Evolutionary conservation across 2,888 invertebrate genomes (phyloP).

Genomic region (Caenorhabditis imperialis): DNA sequence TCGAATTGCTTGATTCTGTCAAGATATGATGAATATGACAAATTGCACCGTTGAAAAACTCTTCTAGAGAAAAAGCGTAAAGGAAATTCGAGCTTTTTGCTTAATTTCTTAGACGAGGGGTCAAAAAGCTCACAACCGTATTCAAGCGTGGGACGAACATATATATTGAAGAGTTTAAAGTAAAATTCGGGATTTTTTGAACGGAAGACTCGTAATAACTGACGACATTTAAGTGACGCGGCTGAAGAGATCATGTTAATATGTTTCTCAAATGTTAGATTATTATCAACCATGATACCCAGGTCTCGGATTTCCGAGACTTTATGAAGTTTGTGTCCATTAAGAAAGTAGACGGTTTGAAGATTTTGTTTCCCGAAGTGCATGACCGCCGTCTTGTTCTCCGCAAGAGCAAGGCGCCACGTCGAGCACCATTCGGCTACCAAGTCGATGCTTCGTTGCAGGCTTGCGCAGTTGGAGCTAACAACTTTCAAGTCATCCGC

Average conservation of each 20-base stretch:
- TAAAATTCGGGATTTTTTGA: slow-evolving; percentile 5
- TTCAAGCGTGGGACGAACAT: slow-evolving; percentile 1
- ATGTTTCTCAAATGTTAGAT: neutral
- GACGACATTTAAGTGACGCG: neutral
- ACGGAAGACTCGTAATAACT: neutral
- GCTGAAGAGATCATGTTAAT: neutral
- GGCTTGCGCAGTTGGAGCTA: neutral
- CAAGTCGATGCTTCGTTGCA: neutral
- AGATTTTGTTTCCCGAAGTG: neutral
- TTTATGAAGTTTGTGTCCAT: neutral
- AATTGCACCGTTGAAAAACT: neutral
- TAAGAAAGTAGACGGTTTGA: neutral
- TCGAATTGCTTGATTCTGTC: no score
- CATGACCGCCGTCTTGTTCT: slow-evolving; percentile 4
- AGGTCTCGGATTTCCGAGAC: neutral
- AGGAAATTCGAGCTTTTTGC: slow-evolving; percentile 1
- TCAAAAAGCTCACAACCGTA: slow-evolving; percentile 3
- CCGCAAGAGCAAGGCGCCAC: neutral
- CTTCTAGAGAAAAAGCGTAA: neutral
- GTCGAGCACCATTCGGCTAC: neutral
- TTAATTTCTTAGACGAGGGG: neutral
- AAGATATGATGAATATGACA: neutral
- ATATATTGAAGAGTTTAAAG: neutral
- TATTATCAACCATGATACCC: neutral
- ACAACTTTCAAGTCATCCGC: slow-evolving; percentile 10